phyloP scores from a whole-genome alignment of 2,113 vertebrate genomes.

The Grallaria varia region DNA sequence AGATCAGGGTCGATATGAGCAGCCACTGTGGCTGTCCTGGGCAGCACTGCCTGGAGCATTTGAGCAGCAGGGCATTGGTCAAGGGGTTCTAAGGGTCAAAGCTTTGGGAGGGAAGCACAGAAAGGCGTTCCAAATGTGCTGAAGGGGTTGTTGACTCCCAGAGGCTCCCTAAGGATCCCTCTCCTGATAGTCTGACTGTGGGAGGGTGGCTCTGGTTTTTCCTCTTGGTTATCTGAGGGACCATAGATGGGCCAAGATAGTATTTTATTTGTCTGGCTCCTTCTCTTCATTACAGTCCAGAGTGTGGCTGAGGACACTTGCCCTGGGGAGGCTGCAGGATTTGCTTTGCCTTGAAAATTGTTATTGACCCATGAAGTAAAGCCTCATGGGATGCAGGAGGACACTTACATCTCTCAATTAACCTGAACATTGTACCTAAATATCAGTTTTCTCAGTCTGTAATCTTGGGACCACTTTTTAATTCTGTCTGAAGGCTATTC shows the following conservation, averaged over 20 bases:
- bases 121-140: background rate
- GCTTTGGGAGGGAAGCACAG: background rate
- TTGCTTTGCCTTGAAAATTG: background rate
- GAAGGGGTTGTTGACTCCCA: background rate
- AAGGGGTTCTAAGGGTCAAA: background rate
- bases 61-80: too few relatives aligned
- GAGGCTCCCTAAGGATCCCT: background rate
- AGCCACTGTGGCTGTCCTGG: background rate
- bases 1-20: too few relatives aligned
- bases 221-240: background rate
- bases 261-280: background rate
- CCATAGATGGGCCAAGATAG: background rate
- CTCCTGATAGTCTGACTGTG: background rate
- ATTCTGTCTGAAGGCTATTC: background rate
- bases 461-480: background rate
- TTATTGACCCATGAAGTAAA: background rate
- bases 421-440: background rate
- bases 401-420: background rate
- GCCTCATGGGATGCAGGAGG: background rate
- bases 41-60: too few relatives aligned
- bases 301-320: background rate
- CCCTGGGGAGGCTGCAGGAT: background rate
- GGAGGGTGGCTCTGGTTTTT: background rate
- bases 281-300: background rate
- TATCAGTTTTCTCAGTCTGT: background rate